Conservation (phyloP, 2,113 vertebrate genomes). For the Calypte anna region DNA sequence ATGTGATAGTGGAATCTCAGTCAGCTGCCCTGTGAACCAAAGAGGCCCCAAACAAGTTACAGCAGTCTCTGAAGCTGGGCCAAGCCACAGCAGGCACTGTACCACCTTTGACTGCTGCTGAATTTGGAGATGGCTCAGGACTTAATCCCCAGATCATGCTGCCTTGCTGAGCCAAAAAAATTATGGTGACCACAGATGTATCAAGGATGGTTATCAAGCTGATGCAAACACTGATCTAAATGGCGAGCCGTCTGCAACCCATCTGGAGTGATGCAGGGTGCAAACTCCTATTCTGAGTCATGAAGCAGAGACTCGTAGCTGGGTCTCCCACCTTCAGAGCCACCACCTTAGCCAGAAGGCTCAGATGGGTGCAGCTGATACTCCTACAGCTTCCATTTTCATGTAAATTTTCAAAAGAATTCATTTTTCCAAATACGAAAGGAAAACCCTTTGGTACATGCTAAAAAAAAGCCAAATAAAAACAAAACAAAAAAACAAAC, state of each 20-base stretch:
- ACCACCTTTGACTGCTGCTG: neutral
- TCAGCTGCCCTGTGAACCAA: neutral
- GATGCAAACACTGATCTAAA: neutral
- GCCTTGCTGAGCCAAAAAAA: neutral
- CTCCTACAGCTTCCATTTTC: conserved; percentile 4
- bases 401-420: neutral
- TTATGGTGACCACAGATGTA: neutral
- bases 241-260: neutral
- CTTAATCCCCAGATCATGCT: neutral
- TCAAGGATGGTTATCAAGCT: neutral
- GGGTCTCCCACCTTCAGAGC: neutral
- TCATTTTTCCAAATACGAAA: neutral
- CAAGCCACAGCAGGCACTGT: neutral
- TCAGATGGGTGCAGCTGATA: neutral
- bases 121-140: neutral
- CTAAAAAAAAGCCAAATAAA: neutral
- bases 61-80: neutral
- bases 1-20: neutral
- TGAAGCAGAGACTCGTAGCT: neutral
- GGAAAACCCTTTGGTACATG: neutral
- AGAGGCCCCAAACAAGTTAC: neutral
- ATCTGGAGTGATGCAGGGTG: neutral
- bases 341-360: conserved; percentile 17
- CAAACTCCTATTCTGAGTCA: neutral
- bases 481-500: neutral